Base-by-base conservation (phyloP, 2,113 vertebrate genomes). In the Emydocephalus ijimae region DNA sequence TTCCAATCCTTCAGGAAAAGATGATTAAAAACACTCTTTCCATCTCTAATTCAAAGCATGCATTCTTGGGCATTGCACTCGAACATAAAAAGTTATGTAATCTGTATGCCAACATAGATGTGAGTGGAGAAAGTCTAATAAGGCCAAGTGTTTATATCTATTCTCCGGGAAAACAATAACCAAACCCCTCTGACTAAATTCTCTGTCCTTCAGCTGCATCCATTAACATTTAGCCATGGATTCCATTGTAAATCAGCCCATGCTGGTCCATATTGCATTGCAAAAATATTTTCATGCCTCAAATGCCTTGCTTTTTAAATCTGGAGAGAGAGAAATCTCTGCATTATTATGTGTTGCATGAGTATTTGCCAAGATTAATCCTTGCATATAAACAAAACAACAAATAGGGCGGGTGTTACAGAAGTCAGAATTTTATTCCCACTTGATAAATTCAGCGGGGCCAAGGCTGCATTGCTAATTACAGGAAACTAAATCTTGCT, bases 201-300 rank as follows among this genome's bases (percentile, higher is more conserved):
- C 95, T 93, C 91, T 61, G 90, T 93, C 95, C 94, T 96, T 96
- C 69, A 45, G 89, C 91, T 89, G 92, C 89, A 95, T 96, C 94
- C 95, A 95, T 96, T 96, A 95, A 93, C 93, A 94, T 93, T 95
- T 94, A 95, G 93, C 95, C 95, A 96, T 91, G 92, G 94, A 96
- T 96, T 94, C 92, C 91, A 87, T 55, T 29, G 11, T 55, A 81
- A 94, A 91, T 93, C 94, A 93, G 85, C 92, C 26, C 89, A 90
- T 94, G 96, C 95, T 94, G 96, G 94, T 93, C 95, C 69, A 55
- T 59, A 89, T 34, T 57, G 94, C 93, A 55, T 93, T 94, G 93
- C 69, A 94, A 94, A 95, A 96, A 93, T 61, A 91, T 92, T 95
- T 95, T 94, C 57, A 6, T 91, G 89, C 93, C 95, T 94, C 69